Percentiles rank a stretch among this genome's conserved stretches.
Conservation (phyloP, 2,113 vertebrate genomes). For the Oxyruncus cristatus region DNA sequence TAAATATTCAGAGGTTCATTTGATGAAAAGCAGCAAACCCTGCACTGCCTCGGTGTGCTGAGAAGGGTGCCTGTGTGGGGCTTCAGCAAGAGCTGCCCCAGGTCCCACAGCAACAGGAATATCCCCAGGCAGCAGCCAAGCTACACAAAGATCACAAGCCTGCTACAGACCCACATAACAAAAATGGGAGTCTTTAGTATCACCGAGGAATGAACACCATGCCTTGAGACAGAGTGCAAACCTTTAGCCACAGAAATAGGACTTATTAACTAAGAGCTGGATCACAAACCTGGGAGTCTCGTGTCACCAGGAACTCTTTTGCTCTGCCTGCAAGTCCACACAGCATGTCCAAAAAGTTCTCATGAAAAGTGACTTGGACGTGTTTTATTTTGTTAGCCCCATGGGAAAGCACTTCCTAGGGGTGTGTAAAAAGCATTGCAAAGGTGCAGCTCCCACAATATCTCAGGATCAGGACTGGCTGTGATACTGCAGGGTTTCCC, state of each 20-base stretch:
- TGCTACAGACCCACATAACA: not conserved
- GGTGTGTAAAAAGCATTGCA: not conserved
- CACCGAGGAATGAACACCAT: not conserved
- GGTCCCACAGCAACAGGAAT: not conserved
- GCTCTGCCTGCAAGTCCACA: not conserved
- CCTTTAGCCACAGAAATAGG: not conserved
- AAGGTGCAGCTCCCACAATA: not conserved
- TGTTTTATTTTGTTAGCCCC: not conserved
- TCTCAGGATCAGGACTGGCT: too few relatives aligned
- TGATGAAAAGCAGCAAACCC: not conserved
- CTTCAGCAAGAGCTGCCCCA: not conserved
- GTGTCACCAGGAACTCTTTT: not conserved
- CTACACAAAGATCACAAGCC: not conserved
- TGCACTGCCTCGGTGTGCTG: not conserved
- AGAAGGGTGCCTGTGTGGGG: not conserved
- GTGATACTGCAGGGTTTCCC: accelerated
- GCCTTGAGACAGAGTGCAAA: not conserved
- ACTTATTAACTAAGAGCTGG: not conserved
- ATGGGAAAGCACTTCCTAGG: not conserved
- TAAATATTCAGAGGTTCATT: not conserved
- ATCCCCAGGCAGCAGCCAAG: not conserved
- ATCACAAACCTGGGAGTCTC: not conserved
- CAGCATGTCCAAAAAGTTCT: not conserved
- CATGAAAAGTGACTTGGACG: accelerated
- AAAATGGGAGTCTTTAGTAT: not conserved